Evolutionary conservation across 2,113 vertebrate genomes (phyloP).

Genomic region (Alouatta palliata): DNA sequence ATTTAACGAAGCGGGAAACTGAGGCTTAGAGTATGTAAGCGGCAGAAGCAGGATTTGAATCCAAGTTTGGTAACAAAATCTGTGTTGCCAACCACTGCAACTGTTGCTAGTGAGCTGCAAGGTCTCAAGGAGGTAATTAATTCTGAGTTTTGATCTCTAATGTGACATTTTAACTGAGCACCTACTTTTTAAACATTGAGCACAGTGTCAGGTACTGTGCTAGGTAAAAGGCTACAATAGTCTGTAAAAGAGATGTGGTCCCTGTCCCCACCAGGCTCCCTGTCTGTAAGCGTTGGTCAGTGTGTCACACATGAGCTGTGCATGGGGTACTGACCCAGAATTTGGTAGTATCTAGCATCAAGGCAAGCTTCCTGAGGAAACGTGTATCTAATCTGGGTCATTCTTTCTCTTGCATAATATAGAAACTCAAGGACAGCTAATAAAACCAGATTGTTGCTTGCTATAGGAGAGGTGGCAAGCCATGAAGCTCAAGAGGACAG

Average conservation of each 20-base stretch:
- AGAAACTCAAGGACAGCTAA: background rate
- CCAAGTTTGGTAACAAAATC: background rate
- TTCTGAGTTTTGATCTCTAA: background rate
- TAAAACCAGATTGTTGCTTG: background rate
- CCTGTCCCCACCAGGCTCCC: background rate
- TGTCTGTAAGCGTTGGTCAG: background rate
- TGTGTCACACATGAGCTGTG: fast-evolving
- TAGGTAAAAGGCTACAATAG: background rate
- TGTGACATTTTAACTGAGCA: background rate
- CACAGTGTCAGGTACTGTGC: background rate
- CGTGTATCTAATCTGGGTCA: background rate
- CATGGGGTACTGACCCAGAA: background rate
- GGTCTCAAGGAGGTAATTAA: background rate
- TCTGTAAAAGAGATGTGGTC: background rate
- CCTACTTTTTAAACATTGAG: too few relatives aligned
- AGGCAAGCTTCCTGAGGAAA: background rate
- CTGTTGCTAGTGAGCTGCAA: background rate
- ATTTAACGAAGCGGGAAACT: too few relatives aligned
- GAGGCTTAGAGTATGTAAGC: background rate
- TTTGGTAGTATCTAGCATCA: background rate
- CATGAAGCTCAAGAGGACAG: background rate
- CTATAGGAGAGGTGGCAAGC: background rate
- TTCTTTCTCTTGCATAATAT: background rate
- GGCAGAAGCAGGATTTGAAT: background rate
- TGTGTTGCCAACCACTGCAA: background rate